Evolutionary conservation across 2,113 vertebrate genomes (phyloP).

Genomic region (Salminus brasiliensis): DNA sequence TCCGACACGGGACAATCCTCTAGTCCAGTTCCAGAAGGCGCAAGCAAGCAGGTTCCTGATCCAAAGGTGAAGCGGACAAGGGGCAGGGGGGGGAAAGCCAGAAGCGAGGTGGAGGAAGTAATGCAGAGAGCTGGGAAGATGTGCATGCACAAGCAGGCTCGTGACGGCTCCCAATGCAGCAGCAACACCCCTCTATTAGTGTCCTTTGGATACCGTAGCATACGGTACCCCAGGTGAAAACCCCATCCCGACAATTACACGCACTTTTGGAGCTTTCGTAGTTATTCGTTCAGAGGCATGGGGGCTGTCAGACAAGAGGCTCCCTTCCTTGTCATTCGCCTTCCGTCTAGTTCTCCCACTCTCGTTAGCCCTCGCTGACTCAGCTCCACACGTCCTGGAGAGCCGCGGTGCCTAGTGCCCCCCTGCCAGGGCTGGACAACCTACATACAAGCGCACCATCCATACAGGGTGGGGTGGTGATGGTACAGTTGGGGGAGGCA

Average conservation of each 20-base stretch:
- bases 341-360: conserved; percentile 19
- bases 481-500: not conserved
- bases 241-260: not conserved
- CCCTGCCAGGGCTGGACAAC: conserved; percentile 16
- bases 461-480: not conserved
- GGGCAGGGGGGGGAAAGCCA: not conserved
- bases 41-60: conserved; percentile 13
- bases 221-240: conserved; percentile 8
- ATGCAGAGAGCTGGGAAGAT: conserved; percentile 29
- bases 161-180: conserved; percentile 32
- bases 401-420: conserved; percentile 17
- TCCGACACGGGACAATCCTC: conserved; percentile 45
- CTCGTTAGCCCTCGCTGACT: conserved; percentile 43
- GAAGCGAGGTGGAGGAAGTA: conserved; percentile 3
- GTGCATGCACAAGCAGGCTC: conserved; percentile 27
- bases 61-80: conserved; percentile 19
- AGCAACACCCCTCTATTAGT: conserved; percentile 45
- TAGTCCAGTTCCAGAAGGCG: conserved; percentile 58
- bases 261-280: not conserved
- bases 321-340: not conserved
- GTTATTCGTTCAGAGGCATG: not conserved
- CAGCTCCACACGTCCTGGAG: conserved; percentile 43
- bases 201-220: conserved; percentile 35
- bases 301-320: not conserved
- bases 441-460: conserved; percentile 34